Base-by-base conservation (phyloP, 2,888 invertebrate genomes). In the Gasteruption jaculator region DNA sequence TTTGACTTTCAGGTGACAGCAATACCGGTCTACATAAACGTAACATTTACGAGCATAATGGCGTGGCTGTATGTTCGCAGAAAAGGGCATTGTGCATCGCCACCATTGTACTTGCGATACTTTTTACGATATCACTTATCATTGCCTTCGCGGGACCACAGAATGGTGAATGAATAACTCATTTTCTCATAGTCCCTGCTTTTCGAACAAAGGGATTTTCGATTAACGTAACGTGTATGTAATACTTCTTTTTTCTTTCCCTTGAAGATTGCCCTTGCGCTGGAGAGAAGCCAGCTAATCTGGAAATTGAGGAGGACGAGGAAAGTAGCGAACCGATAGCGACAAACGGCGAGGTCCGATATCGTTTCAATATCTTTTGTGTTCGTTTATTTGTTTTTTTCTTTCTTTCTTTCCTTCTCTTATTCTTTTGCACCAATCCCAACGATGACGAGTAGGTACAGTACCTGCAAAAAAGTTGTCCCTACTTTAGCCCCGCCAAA, bases 91-190 rank as follows among this genome's bases (percentile, higher is more conserved):
- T 92, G 6, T 83, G 84, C 62, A 82, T 93, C 47, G 85, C 89
- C 33, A 83, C 84, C 34, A 73, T 86, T 44, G 85, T 91, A 24
- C 82, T 91, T 65, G 81, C 85, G 4, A 81, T 86, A 21, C 81
- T 91, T 58, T 83, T 91, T 66, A 79, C 84, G 55, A 85, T 89
- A 41, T 89, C 93, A 27, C 76, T 93, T 50, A 81, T 93, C 51
- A 87, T 92, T 48, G 92, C 93, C 41, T 91, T 92, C 68, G 92
- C 91, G 38, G 85, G 91, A 52, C 91, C 91, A 41, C 85, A 86
- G 71, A 81, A 85, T 65, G 86, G 89, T 88, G 72, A 74, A n/a
- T n/a, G n/a, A n/a, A n/a, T n/a, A n/a, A n/a, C n/a, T n/a, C n/a
- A n/a, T n/a, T n/a, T n/a, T 16, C 35, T 5, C n/a, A n/a, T n/a